A percentile compares a stretch with the other conserved stretches of the same genome.
phyloP scores from a whole-genome alignment of 2,888 invertebrate genomes.

The Epirrita christyi region DNA sequence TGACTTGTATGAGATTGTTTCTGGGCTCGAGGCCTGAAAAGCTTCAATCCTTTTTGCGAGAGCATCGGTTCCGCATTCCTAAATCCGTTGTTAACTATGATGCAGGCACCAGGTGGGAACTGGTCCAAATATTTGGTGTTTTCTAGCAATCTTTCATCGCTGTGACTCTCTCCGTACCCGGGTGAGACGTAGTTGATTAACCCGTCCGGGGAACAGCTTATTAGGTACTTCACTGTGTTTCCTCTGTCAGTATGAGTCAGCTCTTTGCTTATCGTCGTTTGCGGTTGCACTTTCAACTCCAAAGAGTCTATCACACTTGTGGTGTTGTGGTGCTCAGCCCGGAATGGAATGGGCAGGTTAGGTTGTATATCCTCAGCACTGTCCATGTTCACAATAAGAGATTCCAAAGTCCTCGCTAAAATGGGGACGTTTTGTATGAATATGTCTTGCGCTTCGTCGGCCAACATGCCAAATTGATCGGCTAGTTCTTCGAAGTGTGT shows the following conservation, averaged over 20 bases:
- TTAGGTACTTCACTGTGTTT: slow-evolving; percentile 10
- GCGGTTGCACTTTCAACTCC: slow-evolving; percentile 5
- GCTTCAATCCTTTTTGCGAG: background rate
- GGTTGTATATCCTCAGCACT: background rate
- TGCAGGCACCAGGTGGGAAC: background rate
- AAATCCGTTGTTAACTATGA: background rate
- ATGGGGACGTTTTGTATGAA: background rate
- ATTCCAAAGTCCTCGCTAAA: background rate
- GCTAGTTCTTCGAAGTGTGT: slow-evolving; percentile 12
- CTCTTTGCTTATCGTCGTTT: background rate
- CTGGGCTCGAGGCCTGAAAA: background rate
- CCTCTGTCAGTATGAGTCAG: slow-evolving; percentile 4
- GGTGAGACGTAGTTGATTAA: slow-evolving; percentile 12
- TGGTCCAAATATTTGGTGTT: slow-evolving; percentile 1
- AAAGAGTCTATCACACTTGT: background rate
- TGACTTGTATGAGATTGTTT: too few species aligned
- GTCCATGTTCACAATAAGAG: background rate
- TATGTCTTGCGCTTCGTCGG: background rate
- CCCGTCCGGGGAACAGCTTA: slow-evolving; percentile 1
- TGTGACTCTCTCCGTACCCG: slow-evolving; percentile 4
- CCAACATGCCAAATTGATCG: slow-evolving; percentile 5
- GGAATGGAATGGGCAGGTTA: background rate
- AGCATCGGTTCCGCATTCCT: background rate
- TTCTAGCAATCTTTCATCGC: slow-evolving; percentile 3
- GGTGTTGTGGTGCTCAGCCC: background rate